Percentiles rank a stretch among this genome's conserved stretches.
Evolutionary conservation across 2,797 vertebrate species (phyloP).

Genomic region (Clarias laeviceps): DNA sequence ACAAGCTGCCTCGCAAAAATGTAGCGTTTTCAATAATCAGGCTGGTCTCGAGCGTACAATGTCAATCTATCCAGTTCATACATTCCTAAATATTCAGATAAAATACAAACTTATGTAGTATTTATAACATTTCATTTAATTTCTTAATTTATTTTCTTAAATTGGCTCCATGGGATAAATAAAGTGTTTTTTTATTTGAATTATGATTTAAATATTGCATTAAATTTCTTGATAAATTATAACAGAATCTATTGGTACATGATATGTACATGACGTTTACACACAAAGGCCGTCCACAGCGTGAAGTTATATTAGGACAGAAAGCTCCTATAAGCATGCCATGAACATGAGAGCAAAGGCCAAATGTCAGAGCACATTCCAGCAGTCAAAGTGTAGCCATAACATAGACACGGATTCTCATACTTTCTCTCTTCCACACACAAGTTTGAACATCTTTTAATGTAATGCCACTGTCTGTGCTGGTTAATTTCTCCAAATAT

Average conservation of each 20-base stretch:
- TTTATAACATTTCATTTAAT: not conserved
- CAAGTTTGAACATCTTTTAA: conserved; percentile 11
- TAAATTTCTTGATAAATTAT: not conserved
- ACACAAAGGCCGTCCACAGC: conserved; percentile 39
- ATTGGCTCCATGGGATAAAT: not conserved
- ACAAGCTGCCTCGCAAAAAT: conserved; percentile 68
- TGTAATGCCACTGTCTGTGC: not conserved
- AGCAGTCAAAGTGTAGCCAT: conserved; percentile 65
- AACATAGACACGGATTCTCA: conserved; percentile 64
- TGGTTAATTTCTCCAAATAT: not conserved
- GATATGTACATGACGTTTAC: conserved; percentile 23
- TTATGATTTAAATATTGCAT: not conserved
- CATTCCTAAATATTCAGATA: not conserved
- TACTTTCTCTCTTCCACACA: conserved; percentile 26
- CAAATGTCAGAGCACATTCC: conserved; percentile 69
- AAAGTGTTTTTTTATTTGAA: too few species aligned
- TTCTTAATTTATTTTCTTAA: not conserved
- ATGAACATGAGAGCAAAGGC: conserved; percentile 71
- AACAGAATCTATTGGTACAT: conserved; percentile 9
- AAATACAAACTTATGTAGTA: not conserved
- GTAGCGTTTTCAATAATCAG: conserved; percentile 57
- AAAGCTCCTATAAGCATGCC: conserved; percentile 58
- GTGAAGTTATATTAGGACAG: conserved; percentile 64
- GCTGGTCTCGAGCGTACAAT: conserved; percentile 39
- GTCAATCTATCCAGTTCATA: conserved; percentile 42